These are phyloP conservation scores for Micromys minutus DNA, from an alignment of 2,113 vertebrate genomes.

Conservation along the genomic window DNA sequence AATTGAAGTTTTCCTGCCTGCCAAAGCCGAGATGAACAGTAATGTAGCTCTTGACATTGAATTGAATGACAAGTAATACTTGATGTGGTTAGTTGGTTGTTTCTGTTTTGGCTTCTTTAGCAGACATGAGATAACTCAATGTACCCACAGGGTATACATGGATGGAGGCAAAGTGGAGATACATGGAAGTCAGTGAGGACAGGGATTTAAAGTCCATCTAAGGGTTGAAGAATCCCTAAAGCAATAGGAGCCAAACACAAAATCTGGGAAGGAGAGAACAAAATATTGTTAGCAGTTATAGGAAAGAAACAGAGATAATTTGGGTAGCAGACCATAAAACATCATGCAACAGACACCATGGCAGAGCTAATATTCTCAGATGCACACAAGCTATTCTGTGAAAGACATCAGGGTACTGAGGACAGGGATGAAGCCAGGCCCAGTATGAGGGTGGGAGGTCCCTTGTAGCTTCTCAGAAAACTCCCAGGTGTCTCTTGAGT, in stretches of 20 bases:
- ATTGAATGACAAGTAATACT: neutral
- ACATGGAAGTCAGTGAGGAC: neutral
- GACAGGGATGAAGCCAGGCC: neutral
- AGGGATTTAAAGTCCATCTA: neutral
- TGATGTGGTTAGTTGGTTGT: neutral
- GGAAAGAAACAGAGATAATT: neutral
- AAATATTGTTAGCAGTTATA: neutral
- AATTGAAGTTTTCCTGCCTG: neutral
- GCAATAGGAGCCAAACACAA: neutral
- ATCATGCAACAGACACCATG: neutral
- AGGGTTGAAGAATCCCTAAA: neutral
- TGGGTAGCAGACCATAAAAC: neutral
- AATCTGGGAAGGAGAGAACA: neutral
- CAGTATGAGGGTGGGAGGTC: neutral
- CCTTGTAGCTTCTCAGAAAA: neutral
- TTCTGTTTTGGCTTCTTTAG: neutral
- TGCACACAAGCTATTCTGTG: neutral
- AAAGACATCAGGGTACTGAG: fast-evolving
- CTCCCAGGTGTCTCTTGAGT: neutral
- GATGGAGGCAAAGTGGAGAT: neutral
- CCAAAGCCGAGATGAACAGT: neutral
- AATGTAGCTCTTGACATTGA: neutral
- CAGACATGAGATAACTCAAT: neutral
- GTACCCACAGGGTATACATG: neutral
- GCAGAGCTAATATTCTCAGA: neutral